Evolutionary conservation across 2,888 invertebrate species (phyloP), one percentile per base, ranked within the genome.

Genomic region (Plutella xylostella): DNA sequence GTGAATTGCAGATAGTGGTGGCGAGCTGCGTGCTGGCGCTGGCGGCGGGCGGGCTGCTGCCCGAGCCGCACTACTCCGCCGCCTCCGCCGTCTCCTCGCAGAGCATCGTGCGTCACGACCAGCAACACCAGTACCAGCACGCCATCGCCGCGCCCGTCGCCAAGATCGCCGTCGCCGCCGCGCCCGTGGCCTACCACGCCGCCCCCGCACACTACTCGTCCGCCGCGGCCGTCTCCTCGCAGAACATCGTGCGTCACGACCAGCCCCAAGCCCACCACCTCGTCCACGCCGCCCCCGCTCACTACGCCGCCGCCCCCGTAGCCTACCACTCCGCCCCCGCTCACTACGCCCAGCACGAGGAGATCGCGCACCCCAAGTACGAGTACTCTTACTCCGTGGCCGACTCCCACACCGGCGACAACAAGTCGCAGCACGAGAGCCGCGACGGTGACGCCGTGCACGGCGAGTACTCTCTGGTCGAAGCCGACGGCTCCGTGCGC

Each of bases 321-420:
- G 42, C 48, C 38, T 50, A 52, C 43, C 45, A 52, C 39, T 49
- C 49, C 44, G 52, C 51, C 20, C 48, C 47, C 58, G 25, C 35
- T 18, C 45, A 49, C 21, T 49, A 54, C 35, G 52, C 51, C 11
- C 50, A 48, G n/a, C 47, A 40, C 14, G 35, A 44, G 28, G 43
- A 43, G 34, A 21, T 79, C 75, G 66, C 80, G 2, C 62, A 79
- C 64, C 83, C 82, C 51, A 73, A 72, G 57, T 83, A 82, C 65
- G 77, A 85, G 56, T 86, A 73, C 74, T 72, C 69, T 45, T 87
- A 87, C 72, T 84, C 84, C 20, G 86, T 87, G 1, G 73, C 83
- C 51, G 86, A 87, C 60, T 68, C 77, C 17, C 84, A 86, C 65
- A 86, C 86, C 48, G 61, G 63, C 19, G 63, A 63, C 52, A 60